Evolutionary conservation across 2,113 vertebrate species (phyloP), one percentile per base, ranked within the genome.

Genomic region (Madoqua kirkii): DNA sequence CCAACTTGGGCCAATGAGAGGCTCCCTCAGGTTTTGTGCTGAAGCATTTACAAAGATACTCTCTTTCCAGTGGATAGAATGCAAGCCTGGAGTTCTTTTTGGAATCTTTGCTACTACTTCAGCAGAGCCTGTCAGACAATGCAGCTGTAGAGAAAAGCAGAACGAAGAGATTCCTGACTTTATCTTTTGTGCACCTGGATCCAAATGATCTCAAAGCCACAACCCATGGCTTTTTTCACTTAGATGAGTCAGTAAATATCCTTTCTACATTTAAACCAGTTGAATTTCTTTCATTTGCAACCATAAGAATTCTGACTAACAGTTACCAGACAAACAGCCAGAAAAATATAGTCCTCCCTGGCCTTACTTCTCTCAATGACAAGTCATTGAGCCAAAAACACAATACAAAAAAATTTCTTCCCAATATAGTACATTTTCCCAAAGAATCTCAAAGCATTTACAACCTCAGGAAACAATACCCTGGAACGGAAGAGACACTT

Each of bases 321-420:
- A 90, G 64, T 94, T 74, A 92, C 55, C 94, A 84, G 92, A 71
- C 33, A 82, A 59, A 87, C 29, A 88, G 60, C 60, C 83, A 95
- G 96, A 96, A 94, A 96, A 95, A 89, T 87, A 92, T 12, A 52
- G 23, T 59, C 52, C 71, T 96, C 60, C 17, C 33, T 95, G 84
- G 74, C 85, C 79, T 92, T 95, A 86, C 79, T 88, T 95, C 71
- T 93, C 71, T 96, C 79, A 88, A 59, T 62, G 54, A 92, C 40
- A 97, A 93, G 79, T 96, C 81, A 95, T 12, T 96, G 45, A 97
- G 71, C 79, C n/a, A 95, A 88, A 85, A 97, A 86, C 4, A 54
- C 3, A 96, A 82, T 33, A 96, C 90, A 90, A 94, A 93, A 94
- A 96, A 84, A 93, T 95, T 85, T 94, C 76, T 84, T 95, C 90